Evolutionary conservation across 2,888 invertebrate species (phyloP).

Genomic region (Gastracanthus pulcherrimus): DNA sequence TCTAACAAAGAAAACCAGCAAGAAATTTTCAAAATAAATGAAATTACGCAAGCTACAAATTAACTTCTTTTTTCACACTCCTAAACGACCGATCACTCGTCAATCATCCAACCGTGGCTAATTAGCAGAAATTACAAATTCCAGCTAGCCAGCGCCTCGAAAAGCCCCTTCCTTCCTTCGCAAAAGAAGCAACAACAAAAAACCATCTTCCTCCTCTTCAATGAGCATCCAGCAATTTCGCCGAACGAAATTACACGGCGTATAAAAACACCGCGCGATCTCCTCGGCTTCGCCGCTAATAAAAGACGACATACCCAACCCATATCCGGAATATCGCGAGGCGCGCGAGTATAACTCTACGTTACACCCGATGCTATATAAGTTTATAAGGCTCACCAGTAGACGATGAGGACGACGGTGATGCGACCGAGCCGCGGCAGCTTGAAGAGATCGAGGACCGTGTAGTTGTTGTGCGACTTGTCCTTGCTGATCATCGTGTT

Average conservation of each 20-base stretch:
- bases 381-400: slow-evolving; percentile 81
- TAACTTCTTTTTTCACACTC: background rate
- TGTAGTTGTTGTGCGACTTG: slow-evolving; percentile 85
- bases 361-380: background rate
- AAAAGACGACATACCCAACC: too few relatives aligned
- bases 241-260: too few relatives aligned
- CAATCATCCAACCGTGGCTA: background rate
- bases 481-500: slow-evolving; percentile 81
- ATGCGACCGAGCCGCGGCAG: slow-evolving; percentile 87
- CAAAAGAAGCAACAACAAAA: too few relatives aligned
- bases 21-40: background rate
- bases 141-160: too few relatives aligned
- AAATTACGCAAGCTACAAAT: background rate
- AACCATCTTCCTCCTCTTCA: too few relatives aligned
- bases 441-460: slow-evolving; percentile 88
- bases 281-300: too few relatives aligned
- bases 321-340: background rate
- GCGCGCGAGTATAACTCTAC: background rate
- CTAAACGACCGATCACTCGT: too few relatives aligned
- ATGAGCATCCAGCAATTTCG: too few relatives aligned
- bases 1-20: background rate
- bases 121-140: too few relatives aligned
- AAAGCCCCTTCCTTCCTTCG: too few relatives aligned
- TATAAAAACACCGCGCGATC: too few relatives aligned
- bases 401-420: slow-evolving; percentile 87